These are phyloP conservation scores for Chaetogeoica ovagalla DNA, from an alignment of 2,888 invertebrate genomes.

Conservation along the genomic window DNA sequence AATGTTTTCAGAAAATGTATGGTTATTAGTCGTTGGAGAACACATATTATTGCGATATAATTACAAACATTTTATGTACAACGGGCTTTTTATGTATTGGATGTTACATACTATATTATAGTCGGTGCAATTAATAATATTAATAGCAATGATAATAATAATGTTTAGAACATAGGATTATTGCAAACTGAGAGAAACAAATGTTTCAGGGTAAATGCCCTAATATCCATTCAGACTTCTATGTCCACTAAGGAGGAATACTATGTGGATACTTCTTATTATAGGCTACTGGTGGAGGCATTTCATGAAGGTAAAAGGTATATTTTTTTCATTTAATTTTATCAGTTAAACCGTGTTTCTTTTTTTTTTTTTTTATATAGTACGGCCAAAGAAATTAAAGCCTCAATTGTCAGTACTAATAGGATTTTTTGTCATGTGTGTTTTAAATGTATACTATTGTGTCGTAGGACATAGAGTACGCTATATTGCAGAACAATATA, in stretches of 20 bases:
- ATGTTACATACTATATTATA: conserved; percentile 42
- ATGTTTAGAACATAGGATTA: conserved; percentile 2
- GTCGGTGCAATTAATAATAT: conserved; percentile 20
- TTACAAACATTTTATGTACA: conserved; percentile 12
- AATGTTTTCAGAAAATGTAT: conserved; percentile 31
- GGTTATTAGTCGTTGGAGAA: conserved; percentile 31
- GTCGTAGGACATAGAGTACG: too few relatives aligned
- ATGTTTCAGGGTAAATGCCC: conserved; percentile 49
- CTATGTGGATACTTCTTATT: conserved; percentile 44
- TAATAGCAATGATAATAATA: not conserved
- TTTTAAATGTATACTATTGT: too few relatives aligned
- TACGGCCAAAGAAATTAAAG: too few relatives aligned
- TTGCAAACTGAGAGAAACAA: conserved; percentile 32
- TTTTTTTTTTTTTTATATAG: not conserved
- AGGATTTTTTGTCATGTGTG: too few relatives aligned
- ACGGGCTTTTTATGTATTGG: conserved; percentile 26
- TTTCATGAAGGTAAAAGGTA: conserved; percentile 36
- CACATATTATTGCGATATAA: conserved; percentile 16
- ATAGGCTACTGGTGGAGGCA: conserved; percentile 44
- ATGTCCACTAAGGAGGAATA: conserved; percentile 23
- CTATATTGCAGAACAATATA: too few relatives aligned
- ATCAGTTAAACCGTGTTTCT: not conserved
- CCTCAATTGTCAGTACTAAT: too few relatives aligned
- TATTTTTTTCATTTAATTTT: conserved; percentile 16
- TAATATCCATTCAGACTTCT: conserved; percentile 41